Base-by-base conservation (phyloP, 2,888 invertebrate genomes). In the Lymantria dispar region DNA sequence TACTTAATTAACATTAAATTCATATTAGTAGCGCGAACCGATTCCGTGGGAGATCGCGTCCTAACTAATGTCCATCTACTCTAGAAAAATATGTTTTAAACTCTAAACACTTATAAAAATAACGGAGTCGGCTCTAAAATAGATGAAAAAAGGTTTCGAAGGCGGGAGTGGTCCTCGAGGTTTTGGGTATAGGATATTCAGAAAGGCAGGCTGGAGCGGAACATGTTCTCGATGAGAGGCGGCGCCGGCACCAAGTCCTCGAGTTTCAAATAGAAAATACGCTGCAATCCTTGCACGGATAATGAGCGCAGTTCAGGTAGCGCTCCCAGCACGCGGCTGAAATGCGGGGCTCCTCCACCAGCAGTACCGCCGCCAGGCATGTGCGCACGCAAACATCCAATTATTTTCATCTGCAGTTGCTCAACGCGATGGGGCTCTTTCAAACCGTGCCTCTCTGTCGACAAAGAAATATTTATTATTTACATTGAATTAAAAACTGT, bases 331-430 rank as follows among this genome's bases (percentile, higher is more conserved):
- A 98, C 94, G 53, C 97, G 94, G 72, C 98, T 98, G 93, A 98
- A 97, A 90, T 98, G 98, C 76, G 98, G 97, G 15, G 97, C 95
- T 75, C 98, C 98, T 70, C 96, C 94, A 78, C 97, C 48, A 1
- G 47, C 97, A 96, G 54, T 96, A 92, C 65, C 98, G 88, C 68
- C 97, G 95, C 80, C 96, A 14, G 98, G 98, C 78, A 98, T 98
- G 91, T 99, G 99, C 76, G 99, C 99, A 42, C 98, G 95, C 53
- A 99, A 92, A 54, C 98, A 98, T 57, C 97, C 96, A 71, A 99
- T 98, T 74, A 99, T 97, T 87, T 98, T 98, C 96, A 97, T 98
- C 84, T 99, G 98, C 13, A 99, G 92, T 72, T 97, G 97, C 82
- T 99, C 99, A 65, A 99, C 97, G 70, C 96, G 95, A 77, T 96